A percentile compares a stretch with the other conserved stretches of the same genome.
Evolutionary conservation across 2,797 vertebrate genomes (phyloP).

Genomic region (Perodicticus potto): DNA sequence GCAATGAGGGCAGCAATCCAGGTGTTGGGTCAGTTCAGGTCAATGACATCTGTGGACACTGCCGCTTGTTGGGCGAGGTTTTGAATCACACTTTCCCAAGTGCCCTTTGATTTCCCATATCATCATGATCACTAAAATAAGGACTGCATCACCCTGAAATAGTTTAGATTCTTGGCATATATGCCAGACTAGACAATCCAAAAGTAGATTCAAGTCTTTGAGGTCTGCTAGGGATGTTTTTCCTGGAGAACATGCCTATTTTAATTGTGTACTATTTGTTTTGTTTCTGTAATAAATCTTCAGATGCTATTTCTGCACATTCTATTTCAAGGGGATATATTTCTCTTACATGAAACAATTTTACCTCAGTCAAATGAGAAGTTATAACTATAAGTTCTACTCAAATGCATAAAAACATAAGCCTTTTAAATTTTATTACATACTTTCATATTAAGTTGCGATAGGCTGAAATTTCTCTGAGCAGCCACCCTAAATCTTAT

Average conservation of each 20-base stretch:
- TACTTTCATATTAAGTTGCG: background rate
- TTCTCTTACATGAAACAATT: slow-evolving; percentile 62
- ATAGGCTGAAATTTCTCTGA: slow-evolving; percentile 3
- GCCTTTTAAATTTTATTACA: slow-evolving; percentile 5
- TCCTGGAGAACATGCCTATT: slow-evolving; percentile 66
- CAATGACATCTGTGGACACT: background rate
- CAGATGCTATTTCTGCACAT: slow-evolving; percentile 67
- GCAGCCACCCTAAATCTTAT: background rate
- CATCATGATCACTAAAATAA: slow-evolving; percentile 64
- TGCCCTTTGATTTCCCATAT: slow-evolving; percentile 43
- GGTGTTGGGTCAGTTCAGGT: background rate
- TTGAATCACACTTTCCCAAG: background rate
- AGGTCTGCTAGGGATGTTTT: slow-evolving; percentile 31
- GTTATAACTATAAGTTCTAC: slow-evolving; percentile 55
- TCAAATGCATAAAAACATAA: slow-evolving; percentile 55
- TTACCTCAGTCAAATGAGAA: slow-evolving; percentile 59
- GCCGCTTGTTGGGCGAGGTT: background rate
- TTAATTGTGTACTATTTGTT: slow-evolving; percentile 69
- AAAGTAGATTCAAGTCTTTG: slow-evolving; percentile 46
- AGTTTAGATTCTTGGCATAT: slow-evolving; percentile 51
- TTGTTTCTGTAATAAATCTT: slow-evolving; percentile 75
- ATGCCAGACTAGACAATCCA: slow-evolving; percentile 54
- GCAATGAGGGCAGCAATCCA: background rate
- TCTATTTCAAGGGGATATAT: slow-evolving; percentile 68
- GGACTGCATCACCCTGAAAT: slow-evolving; percentile 60